Conservation (phyloP, 1,140 invertebrate species). For the Paraescarpia echinospica region DNA sequence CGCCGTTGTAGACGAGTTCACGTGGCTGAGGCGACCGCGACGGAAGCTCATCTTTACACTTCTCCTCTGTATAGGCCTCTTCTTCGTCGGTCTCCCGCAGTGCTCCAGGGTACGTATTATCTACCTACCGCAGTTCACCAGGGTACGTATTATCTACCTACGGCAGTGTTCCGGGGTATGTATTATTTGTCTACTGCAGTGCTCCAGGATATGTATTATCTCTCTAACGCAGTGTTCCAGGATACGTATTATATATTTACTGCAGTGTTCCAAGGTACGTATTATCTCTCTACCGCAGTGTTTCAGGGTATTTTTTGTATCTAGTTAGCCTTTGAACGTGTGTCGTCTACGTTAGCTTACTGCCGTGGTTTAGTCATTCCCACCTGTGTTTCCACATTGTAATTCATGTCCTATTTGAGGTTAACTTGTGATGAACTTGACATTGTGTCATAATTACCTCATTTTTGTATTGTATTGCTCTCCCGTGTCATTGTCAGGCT, state of each 20-base stretch:
- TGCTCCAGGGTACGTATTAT: conserved; percentile 22
- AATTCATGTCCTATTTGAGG: conserved; percentile 87
- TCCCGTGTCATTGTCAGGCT: conserved; percentile 37
- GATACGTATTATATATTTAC: neutral
- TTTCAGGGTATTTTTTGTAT: neutral
- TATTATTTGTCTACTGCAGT: neutral
- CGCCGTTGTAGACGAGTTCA: conserved; percentile 69
- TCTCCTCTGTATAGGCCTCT: conserved; percentile 12
- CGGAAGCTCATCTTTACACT: conserved; percentile 13
- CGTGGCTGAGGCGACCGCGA: neutral
- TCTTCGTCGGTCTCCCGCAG: conserved; percentile 26
- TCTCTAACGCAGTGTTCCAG: neutral
- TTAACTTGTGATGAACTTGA: neutral
- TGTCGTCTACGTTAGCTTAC: neutral
- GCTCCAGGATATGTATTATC: neutral
- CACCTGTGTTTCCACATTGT: conserved; percentile 6
- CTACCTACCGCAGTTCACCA: neutral
- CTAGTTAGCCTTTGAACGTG: no score
- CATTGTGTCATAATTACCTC: neutral
- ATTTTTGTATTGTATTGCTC: neutral
- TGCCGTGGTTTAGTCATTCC: neutral
- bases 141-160: neutral
- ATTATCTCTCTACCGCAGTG: neutral
- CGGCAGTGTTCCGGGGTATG: neutral
- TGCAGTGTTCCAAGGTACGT: neutral